A percentile compares a stretch with the other conserved stretches of the same genome.
Evolutionary conservation across 2,113 vertebrate genomes (phyloP).

Genomic region (Thinocorus orbignyianus): DNA sequence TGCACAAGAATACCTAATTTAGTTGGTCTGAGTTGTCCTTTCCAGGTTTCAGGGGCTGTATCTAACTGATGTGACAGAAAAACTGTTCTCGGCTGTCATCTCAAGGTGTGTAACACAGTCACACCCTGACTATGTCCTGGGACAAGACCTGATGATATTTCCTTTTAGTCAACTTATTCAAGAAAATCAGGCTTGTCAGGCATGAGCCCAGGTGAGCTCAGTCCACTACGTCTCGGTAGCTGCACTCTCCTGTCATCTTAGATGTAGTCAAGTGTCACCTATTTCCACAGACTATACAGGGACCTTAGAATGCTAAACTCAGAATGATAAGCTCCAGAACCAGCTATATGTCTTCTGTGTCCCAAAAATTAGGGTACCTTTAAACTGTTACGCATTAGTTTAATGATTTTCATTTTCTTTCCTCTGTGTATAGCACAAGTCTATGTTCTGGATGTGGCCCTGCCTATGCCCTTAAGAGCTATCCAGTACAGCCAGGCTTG

Average conservation of each 20-base stretch:
- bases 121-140: background rate
- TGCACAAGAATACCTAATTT: background rate
- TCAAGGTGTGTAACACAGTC: background rate
- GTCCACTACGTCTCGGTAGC: fast-evolving
- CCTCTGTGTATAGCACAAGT: fast-evolving
- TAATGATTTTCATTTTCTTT: background rate
- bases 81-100: background rate
- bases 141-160: background rate
- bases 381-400: background rate
- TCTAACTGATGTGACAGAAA: background rate
- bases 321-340: background rate
- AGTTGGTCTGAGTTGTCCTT: background rate
- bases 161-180: background rate
- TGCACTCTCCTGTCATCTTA: background rate
- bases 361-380: background rate
- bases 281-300: background rate
- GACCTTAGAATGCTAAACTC: background rate
- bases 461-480: background rate
- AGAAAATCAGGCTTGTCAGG: background rate
- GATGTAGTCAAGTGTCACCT: background rate
- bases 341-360: background rate
- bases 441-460: background rate
- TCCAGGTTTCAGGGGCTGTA: background rate
- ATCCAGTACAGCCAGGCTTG: background rate
- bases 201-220: background rate